Base-by-base conservation (phyloP, 2,888 invertebrate species). In the Netelia inedita region DNA sequence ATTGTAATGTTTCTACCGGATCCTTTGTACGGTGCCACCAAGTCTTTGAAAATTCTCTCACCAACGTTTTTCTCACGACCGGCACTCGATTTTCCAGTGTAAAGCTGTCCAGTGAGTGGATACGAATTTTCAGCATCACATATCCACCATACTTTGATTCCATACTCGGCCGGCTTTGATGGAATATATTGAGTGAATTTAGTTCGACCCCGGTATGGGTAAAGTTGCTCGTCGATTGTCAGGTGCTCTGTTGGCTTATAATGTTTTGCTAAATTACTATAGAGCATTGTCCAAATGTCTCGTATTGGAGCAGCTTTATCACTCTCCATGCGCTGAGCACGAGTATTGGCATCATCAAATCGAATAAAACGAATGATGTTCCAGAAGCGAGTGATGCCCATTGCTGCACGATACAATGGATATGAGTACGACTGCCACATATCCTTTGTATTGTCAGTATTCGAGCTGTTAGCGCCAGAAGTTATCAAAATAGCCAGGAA, bases 161-260 rank as follows among this genome's bases (percentile, higher is more conserved):
- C 89, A 84, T 90, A 90, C 71, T 90, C 88, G 11, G 88, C 89
- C 71, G 88, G 88, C 69, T 90, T 88, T n/a, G 88, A 89, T 91
- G n/a, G n/a, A n/a, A n/a, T n/a, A n/a, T n/a, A n/a, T n/a, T n/a
- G n/a, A n/a, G n/a, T n/a, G n/a, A n/a, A 91, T 79, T 79, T 82
- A 43, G 89, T 90, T 28, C 86, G 83, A 16, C 89, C 89, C 21
- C 90, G 87, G 79, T 86, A 91, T 50, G 90, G 88, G 86, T 81
- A 90, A 14, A 91, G 82, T 76, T 91, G 89, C 73, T 91, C 91
- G 71, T 91, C 91, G 35, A 91, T 86, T 53, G 90, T 91, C 46
- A 91, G 57, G 81, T 87, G 79, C 74, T 85, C 90, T 50, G 86
- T 86, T 80, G 90, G 89, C 59, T 87, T n/a, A n/a, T n/a, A n/a